These are phyloP conservation scores for Meiosimyza decipiens DNA, from an alignment of 2,888 invertebrate species.

Conservation along the genomic window DNA sequence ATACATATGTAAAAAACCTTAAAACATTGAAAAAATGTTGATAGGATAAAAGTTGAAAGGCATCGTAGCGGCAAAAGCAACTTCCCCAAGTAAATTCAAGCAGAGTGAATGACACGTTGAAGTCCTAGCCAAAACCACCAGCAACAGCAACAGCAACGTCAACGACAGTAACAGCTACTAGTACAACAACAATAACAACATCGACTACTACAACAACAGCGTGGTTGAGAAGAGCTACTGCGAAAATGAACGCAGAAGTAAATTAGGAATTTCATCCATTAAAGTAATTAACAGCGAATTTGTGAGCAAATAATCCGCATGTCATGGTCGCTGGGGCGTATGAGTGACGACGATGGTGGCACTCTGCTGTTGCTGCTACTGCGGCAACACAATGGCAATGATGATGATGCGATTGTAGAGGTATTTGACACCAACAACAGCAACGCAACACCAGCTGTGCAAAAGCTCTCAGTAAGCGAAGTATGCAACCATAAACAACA, in stretches of 20 bases:
- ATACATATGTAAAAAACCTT: no score
- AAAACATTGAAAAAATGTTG: no score
- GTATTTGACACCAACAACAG: neutral
- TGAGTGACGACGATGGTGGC: neutral
- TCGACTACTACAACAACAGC: neutral
- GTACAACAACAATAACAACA: neutral
- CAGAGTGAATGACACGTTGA: constrained; percentile 11
- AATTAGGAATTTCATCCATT: constrained; percentile 58
- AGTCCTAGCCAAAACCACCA: constrained; percentile 1
- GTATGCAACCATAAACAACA: no score
- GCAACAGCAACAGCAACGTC: neutral
- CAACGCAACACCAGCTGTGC: neutral
- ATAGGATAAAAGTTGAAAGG: neutral
- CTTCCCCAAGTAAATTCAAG: neutral
- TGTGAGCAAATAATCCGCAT: constrained; percentile 58
- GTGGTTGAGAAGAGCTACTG: neutral
- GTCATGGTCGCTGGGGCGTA: constrained; percentile 18
- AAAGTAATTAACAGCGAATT: constrained; percentile 62
- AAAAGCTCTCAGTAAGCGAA: no score
- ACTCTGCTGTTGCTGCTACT: constrained; percentile 27
- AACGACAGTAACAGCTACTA: neutral
- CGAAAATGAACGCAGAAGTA: constrained; percentile 5
- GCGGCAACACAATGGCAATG: neutral
- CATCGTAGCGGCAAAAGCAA: neutral
- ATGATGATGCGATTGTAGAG: neutral